phyloP scores from a whole-genome alignment of 2,113 vertebrate genomes.

The Todiramphus saurophagus region DNA sequence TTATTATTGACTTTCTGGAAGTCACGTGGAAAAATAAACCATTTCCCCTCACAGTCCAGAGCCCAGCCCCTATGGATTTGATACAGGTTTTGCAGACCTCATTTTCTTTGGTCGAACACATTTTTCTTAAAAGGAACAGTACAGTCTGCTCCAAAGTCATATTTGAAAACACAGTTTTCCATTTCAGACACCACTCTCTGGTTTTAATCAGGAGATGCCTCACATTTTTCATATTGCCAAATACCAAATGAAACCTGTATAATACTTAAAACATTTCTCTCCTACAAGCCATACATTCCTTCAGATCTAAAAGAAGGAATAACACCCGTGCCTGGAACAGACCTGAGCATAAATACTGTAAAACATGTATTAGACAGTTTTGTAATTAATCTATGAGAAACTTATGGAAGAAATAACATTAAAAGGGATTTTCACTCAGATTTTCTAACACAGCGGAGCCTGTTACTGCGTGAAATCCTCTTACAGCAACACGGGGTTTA shows the following conservation, averaged over 20 bases:
- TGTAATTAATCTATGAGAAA: not conserved
- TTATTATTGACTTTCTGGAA: not conserved
- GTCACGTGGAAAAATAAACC: conserved; percentile 24
- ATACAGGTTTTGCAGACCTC: not conserved
- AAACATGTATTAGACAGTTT: not conserved
- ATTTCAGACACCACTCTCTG: not conserved
- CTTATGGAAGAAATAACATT: not conserved
- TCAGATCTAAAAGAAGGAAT: not conserved
- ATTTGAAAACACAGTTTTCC: not conserved
- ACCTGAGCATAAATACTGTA: not conserved
- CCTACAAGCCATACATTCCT: not conserved
- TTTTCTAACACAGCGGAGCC: not conserved
- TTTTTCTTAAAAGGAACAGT: not conserved
- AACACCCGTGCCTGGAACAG: fast-evolving
- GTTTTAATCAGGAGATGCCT: not conserved
- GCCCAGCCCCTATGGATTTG: not conserved
- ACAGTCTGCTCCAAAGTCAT: not conserved
- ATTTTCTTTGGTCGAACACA: not conserved
- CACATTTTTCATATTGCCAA: not conserved
- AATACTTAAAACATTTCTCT: not conserved
- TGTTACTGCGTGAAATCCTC: not conserved
- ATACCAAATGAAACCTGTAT: not conserved
- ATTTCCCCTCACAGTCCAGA: not conserved
- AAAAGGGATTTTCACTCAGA: not conserved
- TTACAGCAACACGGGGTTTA: not conserved